phyloP scores from a whole-genome alignment of 2,888 invertebrate genomes.

The Allolobophora icterica region DNA sequence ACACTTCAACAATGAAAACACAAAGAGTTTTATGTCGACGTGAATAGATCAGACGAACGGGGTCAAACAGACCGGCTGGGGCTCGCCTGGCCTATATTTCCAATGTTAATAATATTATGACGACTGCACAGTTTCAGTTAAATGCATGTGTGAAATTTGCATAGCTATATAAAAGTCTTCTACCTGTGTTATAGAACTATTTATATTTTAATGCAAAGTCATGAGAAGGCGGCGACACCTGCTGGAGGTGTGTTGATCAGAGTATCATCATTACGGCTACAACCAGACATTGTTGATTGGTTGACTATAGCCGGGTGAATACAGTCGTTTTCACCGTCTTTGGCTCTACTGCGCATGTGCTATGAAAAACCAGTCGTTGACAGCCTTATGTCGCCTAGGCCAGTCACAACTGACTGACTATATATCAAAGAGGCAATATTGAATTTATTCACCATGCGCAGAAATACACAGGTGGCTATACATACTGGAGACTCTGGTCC shows the following conservation, averaged over 20 bases:
- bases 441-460: not conserved
- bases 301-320: not conserved
- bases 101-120: too few species aligned
- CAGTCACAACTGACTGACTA: not conserved
- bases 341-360: not conserved
- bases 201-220: not conserved
- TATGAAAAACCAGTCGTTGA: too few species aligned
- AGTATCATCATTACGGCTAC: not conserved
- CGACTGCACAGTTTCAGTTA: too few species aligned
- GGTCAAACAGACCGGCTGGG: too few species aligned
- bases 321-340: not conserved
- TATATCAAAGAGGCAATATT: not conserved
- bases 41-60: too few species aligned
- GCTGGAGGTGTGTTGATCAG: not conserved
- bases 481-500: not conserved
- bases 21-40: too few species aligned
- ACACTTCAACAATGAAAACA: too few species aligned
- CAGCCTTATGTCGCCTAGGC: too few species aligned
- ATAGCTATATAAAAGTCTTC: not conserved
- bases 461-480: not conserved
- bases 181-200: not conserved
- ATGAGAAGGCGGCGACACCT: not conserved
- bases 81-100: too few species aligned
- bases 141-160: too few species aligned
- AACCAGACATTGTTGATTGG: not conserved